Percentiles rank a stretch among this genome's conserved stretches.
Conservation (phyloP, 2,797 vertebrate species). For the Paguma larvata region DNA sequence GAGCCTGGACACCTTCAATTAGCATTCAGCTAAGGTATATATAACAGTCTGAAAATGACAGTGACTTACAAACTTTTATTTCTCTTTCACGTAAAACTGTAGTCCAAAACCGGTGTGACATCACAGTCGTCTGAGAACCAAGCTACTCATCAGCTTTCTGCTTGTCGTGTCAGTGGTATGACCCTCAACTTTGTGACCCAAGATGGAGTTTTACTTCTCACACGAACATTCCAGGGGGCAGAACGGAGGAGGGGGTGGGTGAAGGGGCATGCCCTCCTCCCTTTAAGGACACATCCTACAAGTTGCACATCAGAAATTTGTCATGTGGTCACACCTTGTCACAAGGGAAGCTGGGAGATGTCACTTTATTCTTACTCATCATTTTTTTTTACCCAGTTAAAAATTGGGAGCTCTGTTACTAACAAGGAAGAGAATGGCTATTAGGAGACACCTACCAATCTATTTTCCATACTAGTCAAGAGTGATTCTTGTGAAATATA, state of each 20-base stretch:
- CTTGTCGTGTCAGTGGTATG: background rate
- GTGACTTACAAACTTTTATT: background rate
- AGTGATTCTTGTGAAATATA: background rate
- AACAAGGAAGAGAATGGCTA: background rate
- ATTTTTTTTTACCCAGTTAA: background rate
- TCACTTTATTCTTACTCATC: background rate
- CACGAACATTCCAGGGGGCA: background rate
- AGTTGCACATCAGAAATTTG: background rate
- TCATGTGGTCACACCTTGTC: background rate
- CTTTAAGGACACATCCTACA: background rate
- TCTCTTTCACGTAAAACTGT: constrained; percentile 19
- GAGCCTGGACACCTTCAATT: background rate
- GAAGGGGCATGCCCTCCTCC: background rate
- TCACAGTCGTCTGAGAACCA: background rate
- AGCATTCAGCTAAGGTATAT: background rate
- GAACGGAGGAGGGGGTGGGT: background rate
- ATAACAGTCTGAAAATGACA: background rate
- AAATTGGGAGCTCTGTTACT: background rate
- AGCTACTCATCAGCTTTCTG: background rate
- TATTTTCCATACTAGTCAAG: background rate
- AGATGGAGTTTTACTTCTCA: background rate
- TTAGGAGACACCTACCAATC: background rate
- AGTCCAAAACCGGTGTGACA: background rate
- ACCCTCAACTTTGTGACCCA: background rate
- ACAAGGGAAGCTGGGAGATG: background rate